Evolutionary conservation across 2,113 vertebrate genomes (phyloP).

Genomic region (Eretmochelys imbricata): DNA sequence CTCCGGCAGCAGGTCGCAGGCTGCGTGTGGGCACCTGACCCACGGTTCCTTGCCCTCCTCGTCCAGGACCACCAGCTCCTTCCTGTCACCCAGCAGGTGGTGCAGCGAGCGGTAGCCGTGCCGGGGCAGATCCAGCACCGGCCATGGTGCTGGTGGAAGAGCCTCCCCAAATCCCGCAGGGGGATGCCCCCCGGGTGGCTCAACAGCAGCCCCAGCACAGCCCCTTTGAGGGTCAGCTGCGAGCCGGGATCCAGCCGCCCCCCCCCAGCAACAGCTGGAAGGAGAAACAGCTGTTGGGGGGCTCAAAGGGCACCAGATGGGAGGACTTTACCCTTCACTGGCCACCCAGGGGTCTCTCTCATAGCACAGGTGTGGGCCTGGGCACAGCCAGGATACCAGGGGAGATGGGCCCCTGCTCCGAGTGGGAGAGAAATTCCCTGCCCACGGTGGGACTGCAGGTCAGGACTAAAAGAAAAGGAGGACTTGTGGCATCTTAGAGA

Average conservation of each 20-base stretch:
- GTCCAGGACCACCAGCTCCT: not conserved
- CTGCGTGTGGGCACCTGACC: not conserved
- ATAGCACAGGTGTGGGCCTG: too few relatives aligned
- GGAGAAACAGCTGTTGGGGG: not conserved
- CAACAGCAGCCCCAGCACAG: not conserved
- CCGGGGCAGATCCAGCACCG: not conserved
- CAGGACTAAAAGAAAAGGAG: not conserved
- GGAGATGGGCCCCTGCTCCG: not conserved
- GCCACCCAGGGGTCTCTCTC: not conserved
- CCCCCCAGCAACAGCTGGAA: not conserved
- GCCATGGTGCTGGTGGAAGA: not conserved
- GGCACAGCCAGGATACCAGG: not conserved
- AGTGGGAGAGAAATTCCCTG: not conserved
- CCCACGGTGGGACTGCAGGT: not conserved
- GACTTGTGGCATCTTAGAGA: too few relatives aligned
- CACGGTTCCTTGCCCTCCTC: not conserved
- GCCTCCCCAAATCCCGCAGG: not conserved
- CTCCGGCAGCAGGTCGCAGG: not conserved
- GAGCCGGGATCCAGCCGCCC: not conserved
- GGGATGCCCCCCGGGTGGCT: not conserved
- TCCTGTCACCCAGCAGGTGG: not conserved
- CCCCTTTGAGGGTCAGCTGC: not conserved
- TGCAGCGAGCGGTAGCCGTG: conserved; percentile 2
- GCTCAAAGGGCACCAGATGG: not conserved
- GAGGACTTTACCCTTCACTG: not conserved